Conservation (phyloP, 2,888 invertebrate genomes). For the Ochropleura plecta region DNA sequence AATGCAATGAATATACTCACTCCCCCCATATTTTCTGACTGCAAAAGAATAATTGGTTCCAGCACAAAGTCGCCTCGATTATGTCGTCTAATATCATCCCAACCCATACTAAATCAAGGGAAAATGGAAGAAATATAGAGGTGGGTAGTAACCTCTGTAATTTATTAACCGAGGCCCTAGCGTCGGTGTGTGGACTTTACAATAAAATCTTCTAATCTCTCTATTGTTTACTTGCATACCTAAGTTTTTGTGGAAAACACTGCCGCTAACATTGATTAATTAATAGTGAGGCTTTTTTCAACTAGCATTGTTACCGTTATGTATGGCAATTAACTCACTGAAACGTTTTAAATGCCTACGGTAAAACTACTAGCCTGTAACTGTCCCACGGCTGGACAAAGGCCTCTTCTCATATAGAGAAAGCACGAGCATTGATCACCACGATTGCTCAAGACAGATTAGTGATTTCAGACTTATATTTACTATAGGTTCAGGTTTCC, state of each 20-base stretch:
- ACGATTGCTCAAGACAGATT: too few relatives aligned
- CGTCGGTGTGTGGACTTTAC: conserved; percentile 35
- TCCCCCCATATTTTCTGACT: background rate
- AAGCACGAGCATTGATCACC: too few relatives aligned
- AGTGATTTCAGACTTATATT: too few relatives aligned
- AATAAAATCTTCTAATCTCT: conserved; percentile 48
- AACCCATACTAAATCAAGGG: conserved; percentile 57
- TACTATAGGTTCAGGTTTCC: too few relatives aligned
- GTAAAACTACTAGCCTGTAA: too few relatives aligned
- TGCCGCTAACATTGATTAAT: background rate
- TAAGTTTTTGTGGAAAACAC: conserved; percentile 31
- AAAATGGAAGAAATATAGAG: conserved; percentile 65
- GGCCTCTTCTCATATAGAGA: too few relatives aligned
- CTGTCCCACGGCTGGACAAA: too few relatives aligned
- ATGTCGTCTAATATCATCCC: conserved; percentile 59
- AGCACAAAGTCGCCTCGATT: conserved; percentile 54
- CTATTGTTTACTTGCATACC: conserved; percentile 28
- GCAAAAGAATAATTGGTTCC: conserved; percentile 43
- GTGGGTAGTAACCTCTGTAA: conserved; percentile 56
- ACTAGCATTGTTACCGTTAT: too few relatives aligned
- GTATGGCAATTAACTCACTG: too few relatives aligned
- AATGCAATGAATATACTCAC: background rate
- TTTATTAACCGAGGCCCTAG: conserved; percentile 49
- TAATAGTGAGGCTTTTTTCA: background rate
- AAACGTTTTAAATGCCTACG: too few relatives aligned